Evolutionary conservation across 2,888 invertebrate genomes (phyloP), one percentile per base, ranked within the genome.

Genomic region (Seira musarum): DNA sequence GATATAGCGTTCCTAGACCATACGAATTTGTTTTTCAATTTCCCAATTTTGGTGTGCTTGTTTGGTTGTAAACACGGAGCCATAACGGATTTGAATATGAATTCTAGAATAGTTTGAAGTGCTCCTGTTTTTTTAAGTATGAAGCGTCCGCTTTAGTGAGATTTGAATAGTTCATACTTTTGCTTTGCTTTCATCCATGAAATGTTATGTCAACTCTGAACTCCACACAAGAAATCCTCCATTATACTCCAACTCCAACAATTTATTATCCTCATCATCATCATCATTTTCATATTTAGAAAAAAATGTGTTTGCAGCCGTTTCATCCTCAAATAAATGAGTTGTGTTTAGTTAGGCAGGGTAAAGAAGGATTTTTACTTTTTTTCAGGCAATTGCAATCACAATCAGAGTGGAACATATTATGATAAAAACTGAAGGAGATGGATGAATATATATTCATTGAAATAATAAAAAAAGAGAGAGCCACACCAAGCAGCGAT

Each of bases 401-500:
- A 68, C 57, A 80, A 80, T 80, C 80, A 80, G 75, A 80, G 74
- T 80, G 79, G 73, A 80, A 80, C 79, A 57, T 69, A 73, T 73
- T 65, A 72, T 61, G 30, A 61, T 79, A 49, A 75, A 60, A 68
- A 68, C 30, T 70, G 80, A 73, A 73, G 25, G 49, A 80, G 70
- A 80, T 80, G 63, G 70, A 80, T 70, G 80, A n/a, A 68, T 61
- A 74, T 73, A 53, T n/a, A 35, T 30, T 3, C n/a, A 60, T 49
- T 49, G 49, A 40, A 40, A 17, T 60, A 60, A 53, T 53, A 3
- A 8, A 60, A 60, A 60, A 60, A 60, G 60, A 60, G 60, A 60
- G 60, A 60, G 60, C 60, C 60, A 30, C n/a, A n/a, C n/a, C n/a
- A 30, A 30, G 30, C 30, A 5, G n/a, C n/a, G n/a, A n/a, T n/a